Conservation (phyloP, 1,140 invertebrate genomes). For the Atta cephalotes region DNA sequence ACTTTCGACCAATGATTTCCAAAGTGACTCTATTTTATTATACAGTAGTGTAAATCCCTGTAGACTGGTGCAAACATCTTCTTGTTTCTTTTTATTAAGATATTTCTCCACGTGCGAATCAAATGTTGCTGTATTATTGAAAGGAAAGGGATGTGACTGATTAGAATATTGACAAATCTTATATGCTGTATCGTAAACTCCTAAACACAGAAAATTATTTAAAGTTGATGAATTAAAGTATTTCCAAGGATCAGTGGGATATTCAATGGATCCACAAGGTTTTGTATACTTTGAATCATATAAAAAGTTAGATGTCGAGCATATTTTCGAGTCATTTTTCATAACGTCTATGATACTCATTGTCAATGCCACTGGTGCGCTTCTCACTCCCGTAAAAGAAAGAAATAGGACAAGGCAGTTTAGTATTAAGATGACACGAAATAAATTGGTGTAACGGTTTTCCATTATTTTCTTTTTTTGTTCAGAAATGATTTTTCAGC, state of each 20-base stretch:
- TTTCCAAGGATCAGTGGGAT: not conserved
- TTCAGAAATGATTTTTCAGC: not conserved
- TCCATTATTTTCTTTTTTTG: constrained; percentile 58
- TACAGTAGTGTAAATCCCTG: constrained; percentile 14
- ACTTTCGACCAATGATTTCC: not conserved
- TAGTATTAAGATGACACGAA: not conserved
- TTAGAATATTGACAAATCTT: constrained; percentile 59
- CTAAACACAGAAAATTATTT: constrained; percentile 62
- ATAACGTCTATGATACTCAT: constrained; percentile 46
- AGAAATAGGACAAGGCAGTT: constrained; percentile 39
- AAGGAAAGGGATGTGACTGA: not conserved
- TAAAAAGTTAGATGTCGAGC: constrained; percentile 31
- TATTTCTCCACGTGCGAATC: constrained; percentile 6
- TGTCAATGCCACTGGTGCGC: not conserved
- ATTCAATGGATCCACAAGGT: constrained; percentile 38
- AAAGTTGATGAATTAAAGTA: not conserved
- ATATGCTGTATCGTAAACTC: constrained; percentile 63
- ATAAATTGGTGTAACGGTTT: constrained; percentile 5
- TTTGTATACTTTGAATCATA: constrained; percentile 26
- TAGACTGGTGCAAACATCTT: constrained; percentile 44
- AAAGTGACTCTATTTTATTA: not conserved
- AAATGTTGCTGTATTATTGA: constrained; percentile 1
- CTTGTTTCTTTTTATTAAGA: not conserved
- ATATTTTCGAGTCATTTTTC: constrained; percentile 13
- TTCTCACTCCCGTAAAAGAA: constrained; percentile 47